These are phyloP conservation scores for Pempheris klunzingeri DNA, from an alignment of 2,797 vertebrate genomes.

Conservation along the genomic window DNA sequence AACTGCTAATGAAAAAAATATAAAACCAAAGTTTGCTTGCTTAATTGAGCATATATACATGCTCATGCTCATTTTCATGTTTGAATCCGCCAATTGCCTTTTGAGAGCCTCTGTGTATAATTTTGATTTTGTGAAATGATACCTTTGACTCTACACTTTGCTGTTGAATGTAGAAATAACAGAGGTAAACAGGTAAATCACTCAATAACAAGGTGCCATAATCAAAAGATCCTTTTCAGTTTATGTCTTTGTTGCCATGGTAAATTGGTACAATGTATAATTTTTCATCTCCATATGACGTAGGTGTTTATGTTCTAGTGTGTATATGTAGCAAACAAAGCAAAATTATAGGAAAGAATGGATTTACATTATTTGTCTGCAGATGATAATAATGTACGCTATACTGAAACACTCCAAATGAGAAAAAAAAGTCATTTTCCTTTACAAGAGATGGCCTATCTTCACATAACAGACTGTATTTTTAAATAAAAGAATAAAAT, in stretches of 20 bases:
- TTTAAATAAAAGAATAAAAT: slow-evolving; percentile 67
- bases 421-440: slow-evolving; percentile 15
- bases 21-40: no score
- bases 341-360: neutral
- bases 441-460: slow-evolving; percentile 39
- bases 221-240: neutral
- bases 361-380: neutral
- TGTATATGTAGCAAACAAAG: neutral
- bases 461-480: slow-evolving; percentile 38
- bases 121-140: neutral
- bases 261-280: neutral
- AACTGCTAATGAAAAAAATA: neutral
- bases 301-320: neutral
- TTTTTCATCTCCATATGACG: neutral
- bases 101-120: neutral
- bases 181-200: neutral
- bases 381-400: neutral
- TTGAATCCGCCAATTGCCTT: neutral
- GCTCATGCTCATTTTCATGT: neutral
- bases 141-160: neutral
- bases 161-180: slow-evolving; percentile 2
- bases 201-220: neutral
- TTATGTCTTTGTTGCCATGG: neutral
- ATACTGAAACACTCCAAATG: neutral
- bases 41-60: neutral